phyloP scores from a whole-genome alignment of 1,140 invertebrate genomes.

The Calliphora vicina region DNA sequence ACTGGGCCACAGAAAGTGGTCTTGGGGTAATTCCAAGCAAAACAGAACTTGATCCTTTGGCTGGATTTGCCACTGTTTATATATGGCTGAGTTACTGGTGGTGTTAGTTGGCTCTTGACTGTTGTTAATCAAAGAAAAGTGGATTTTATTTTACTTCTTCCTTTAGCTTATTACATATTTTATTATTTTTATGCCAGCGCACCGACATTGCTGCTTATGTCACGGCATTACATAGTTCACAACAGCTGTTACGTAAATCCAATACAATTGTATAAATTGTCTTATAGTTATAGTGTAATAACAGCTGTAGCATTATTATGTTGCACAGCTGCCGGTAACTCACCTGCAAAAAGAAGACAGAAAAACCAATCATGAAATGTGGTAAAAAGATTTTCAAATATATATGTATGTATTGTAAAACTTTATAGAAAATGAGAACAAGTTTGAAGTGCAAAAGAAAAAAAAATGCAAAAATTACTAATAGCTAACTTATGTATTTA shows the following conservation, averaged over 20 bases:
- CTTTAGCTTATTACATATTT: neutral
- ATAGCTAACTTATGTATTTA: too few species aligned
- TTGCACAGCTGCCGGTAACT: conserved; percentile 63
- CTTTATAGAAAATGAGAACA: too few species aligned
- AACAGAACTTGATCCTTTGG: too few species aligned
- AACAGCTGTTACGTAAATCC: neutral
- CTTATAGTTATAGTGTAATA: neutral
- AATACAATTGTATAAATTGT: neutral
- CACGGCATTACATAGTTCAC: neutral
- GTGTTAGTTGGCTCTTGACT: neutral
- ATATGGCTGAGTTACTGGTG: neutral
- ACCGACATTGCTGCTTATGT: neutral
- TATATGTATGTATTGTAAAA: too few species aligned
- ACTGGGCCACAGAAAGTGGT: too few species aligned
- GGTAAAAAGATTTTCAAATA: conserved; percentile 8
- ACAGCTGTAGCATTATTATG: conserved; percentile 48
- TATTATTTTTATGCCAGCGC: neutral
- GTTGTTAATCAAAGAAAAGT: neutral
- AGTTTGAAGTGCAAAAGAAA: too few species aligned
- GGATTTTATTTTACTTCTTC: neutral
- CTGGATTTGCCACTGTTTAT: too few species aligned
- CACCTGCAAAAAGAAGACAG: conserved; percentile 49
- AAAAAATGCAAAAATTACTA: too few species aligned
- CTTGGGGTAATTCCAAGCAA: too few species aligned
- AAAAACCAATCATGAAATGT: conserved; percentile 15